Percentiles rank a stretch among this genome's conserved stretches.
Evolutionary conservation across 2,888 invertebrate genomes (phyloP).

Genomic region (Drosophila yooni): DNA sequence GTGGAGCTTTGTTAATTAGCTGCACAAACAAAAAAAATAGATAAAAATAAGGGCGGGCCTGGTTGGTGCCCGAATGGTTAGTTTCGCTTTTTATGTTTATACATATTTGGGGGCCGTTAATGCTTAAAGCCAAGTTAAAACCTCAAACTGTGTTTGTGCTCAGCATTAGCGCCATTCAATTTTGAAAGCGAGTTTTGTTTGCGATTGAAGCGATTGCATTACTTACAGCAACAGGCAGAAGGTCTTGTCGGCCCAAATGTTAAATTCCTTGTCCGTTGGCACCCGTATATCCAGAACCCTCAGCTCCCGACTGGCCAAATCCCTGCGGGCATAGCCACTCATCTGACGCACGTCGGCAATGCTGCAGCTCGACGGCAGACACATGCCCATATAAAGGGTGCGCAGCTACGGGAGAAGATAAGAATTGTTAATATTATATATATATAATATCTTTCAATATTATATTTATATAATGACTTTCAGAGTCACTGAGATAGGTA

Average conservation of each 20-base stretch:
- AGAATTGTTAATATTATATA: too few relatives aligned
- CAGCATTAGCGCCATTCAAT: conserved; percentile 30
- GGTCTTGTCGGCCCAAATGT: conserved; percentile 89
- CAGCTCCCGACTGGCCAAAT: conserved; percentile 85
- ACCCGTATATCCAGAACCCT: conserved; percentile 89
- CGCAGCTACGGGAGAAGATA: conserved; percentile 86
- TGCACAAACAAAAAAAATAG: conserved; percentile 22
- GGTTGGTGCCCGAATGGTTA: conserved; percentile 25
- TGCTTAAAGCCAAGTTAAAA: conserved; percentile 37
- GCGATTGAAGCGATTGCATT: background rate
- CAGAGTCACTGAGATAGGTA: background rate
- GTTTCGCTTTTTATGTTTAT: conserved; percentile 60
- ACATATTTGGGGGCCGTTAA: conserved; percentile 21
- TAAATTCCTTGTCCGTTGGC: conserved; percentile 88
- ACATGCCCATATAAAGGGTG: conserved; percentile 90
- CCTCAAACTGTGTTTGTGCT: conserved; percentile 22
- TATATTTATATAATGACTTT: background rate
- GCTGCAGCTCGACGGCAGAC: conserved; percentile 90
- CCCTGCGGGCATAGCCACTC: conserved; percentile 86
- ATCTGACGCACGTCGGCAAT: conserved; percentile 88
- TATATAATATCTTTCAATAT: too few relatives aligned
- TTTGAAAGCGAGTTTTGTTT: conserved; percentile 62
- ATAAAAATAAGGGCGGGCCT: conserved; percentile 6
- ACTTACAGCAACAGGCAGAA: conserved; percentile 90
- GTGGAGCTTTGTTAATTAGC: conserved; percentile 40